phyloP scores from a whole-genome alignment of 2,797 vertebrate species.

The Heliangelus exortis region DNA sequence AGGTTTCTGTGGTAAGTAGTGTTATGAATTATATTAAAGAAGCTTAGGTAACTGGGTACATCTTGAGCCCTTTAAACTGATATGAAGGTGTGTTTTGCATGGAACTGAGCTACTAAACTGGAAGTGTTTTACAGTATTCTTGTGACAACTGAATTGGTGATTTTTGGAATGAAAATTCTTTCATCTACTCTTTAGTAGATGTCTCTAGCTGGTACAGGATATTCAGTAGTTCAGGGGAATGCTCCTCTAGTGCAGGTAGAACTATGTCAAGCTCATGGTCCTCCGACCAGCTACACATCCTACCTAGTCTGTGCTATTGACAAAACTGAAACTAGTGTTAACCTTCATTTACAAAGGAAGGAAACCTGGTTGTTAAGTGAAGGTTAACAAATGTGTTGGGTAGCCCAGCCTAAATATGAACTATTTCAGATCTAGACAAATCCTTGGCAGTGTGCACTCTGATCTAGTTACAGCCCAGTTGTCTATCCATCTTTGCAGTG shows the following conservation, averaged over 20 bases:
- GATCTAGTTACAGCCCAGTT: slow-evolving; percentile 65
- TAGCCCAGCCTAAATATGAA: neutral
- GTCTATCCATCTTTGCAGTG: slow-evolving; percentile 23
- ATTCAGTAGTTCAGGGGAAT: neutral
- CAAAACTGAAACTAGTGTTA: neutral
- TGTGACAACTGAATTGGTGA: neutral
- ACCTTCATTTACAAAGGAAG: neutral
- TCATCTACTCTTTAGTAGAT: neutral
- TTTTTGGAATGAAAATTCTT: neutral
- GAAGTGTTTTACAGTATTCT: neutral
- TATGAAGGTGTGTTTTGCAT: neutral
- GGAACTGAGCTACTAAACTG: neutral
- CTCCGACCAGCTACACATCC: neutral
- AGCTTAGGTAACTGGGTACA: neutral
- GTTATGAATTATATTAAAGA: neutral
- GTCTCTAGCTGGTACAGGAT: neutral
- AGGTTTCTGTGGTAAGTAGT: neutral
- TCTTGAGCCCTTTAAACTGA: neutral
- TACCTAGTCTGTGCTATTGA: neutral
- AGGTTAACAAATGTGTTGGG: slow-evolving; percentile 17
- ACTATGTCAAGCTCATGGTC: neutral
- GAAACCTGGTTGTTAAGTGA: neutral
- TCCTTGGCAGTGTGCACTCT: neutral
- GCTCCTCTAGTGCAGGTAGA: neutral
- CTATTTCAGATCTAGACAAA: neutral